Conservation (phyloP, 1,140 invertebrate genomes). For the Drosophila tropicalis region DNA sequence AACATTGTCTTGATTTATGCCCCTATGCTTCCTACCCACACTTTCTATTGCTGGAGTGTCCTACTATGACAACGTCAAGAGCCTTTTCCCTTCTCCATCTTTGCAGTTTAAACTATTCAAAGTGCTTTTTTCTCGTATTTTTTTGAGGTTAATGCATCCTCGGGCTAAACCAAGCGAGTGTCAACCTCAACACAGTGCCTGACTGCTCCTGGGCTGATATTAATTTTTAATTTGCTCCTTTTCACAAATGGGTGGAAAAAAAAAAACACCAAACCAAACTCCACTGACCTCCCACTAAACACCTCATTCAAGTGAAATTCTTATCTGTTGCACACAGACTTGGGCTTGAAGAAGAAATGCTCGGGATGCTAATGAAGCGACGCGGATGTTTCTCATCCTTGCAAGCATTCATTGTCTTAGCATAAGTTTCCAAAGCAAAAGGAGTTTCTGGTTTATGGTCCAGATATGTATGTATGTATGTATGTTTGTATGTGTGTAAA, state of each 20-base stretch:
- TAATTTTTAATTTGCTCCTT: slow-evolving; percentile 74
- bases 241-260: slow-evolving; percentile 46
- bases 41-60: background rate
- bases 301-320: slow-evolving; percentile 29
- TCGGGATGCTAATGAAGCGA: slow-evolving; percentile 51
- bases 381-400: slow-evolving; percentile 48
- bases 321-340: slow-evolving; percentile 79
- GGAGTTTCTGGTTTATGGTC: slow-evolving; percentile 10
- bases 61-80: slow-evolving; percentile 48
- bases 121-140: slow-evolving; percentile 53
- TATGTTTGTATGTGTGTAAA: no score
- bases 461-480: background rate
- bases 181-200: slow-evolving; percentile 33
- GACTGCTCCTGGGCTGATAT: slow-evolving; percentile 67
- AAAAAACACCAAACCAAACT: slow-evolving; percentile 6
- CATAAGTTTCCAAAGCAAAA: slow-evolving; percentile 13
- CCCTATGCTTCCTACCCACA: background rate
- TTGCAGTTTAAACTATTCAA: slow-evolving; percentile 64
- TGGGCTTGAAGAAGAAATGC: slow-evolving; percentile 25
- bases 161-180: slow-evolving; percentile 44
- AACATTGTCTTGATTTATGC: slow-evolving; percentile 62
- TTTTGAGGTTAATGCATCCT: slow-evolving; percentile 81
- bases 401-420: slow-evolving; percentile 45
- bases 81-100: slow-evolving; percentile 24
- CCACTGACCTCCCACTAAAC: background rate